A percentile compares a stretch with the other conserved stretches of the same genome.
These are phyloP conservation scores for Drosophila koepferae DNA, from an alignment of 2,888 invertebrate genomes.

Conservation along the genomic window DNA sequence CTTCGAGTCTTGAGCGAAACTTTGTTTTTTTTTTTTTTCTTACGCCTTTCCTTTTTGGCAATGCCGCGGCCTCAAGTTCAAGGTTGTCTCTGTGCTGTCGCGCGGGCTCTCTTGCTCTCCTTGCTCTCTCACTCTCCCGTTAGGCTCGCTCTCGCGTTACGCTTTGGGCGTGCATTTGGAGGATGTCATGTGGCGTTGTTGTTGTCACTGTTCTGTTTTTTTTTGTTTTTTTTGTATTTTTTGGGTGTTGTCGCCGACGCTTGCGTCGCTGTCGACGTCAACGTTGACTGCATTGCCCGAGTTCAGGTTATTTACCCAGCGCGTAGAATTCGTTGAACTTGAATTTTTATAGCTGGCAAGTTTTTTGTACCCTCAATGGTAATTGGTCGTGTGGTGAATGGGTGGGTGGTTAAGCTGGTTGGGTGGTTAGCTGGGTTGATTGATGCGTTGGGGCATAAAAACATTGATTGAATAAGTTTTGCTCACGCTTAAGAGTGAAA, in stretches of 20 bases:
- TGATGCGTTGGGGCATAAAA: not conserved
- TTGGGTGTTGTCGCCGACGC: conserved; percentile 63
- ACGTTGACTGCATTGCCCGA: conserved; percentile 39
- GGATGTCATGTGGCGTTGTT: conserved; percentile 62
- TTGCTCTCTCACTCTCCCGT: conserved; percentile 14
- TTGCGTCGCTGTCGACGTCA: conserved; percentile 15
- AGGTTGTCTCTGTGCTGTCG: conserved; percentile 60
- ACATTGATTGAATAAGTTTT: conserved; percentile 10
- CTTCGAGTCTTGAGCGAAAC: conserved; percentile 29
- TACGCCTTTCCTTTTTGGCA: conserved; percentile 56
- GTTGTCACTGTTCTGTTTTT: too few relatives aligned
- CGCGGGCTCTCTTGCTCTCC: conserved; percentile 3
- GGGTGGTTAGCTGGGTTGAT: not conserved
- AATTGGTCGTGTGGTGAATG: conserved; percentile 16
- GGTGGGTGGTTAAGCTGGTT: not conserved
- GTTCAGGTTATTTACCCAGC: conserved; percentile 73
- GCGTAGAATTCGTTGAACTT: conserved; percentile 72
- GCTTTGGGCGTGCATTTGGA: conserved; percentile 38
- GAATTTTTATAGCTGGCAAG: conserved; percentile 60
- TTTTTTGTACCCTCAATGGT: conserved; percentile 37
- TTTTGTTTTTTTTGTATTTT: conserved; percentile 25
- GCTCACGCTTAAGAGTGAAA: not conserved
- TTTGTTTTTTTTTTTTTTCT: conserved; percentile 23
- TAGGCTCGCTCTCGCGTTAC: conserved; percentile 12
- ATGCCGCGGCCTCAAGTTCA: conserved; percentile 66